phyloP scores from a whole-genome alignment of 1,140 invertebrate species.

The Drosophila melanica region DNA sequence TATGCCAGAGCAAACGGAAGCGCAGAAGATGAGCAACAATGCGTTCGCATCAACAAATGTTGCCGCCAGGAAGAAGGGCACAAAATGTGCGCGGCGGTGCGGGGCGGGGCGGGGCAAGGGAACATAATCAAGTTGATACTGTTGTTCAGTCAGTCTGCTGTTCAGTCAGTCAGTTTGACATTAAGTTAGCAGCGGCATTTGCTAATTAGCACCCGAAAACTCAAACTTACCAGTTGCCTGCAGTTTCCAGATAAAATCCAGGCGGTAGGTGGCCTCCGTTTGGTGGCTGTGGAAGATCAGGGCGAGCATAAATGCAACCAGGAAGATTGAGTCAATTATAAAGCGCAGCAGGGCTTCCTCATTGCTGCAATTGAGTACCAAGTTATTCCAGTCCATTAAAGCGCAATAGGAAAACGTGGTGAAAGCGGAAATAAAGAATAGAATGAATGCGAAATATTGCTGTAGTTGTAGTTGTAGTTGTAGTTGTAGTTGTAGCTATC shows the following conservation, averaged over 20 bases:
- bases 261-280: conserved; percentile 92
- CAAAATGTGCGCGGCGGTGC: not conserved
- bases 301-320: conserved; percentile 89
- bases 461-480: not conserved
- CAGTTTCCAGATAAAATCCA: conserved; percentile 97
- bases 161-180: too few relatives aligned
- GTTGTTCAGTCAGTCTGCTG: conserved; percentile 5
- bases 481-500: conserved; percentile 3
- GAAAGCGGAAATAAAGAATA: conserved; percentile 4
- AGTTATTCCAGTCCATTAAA: conserved; percentile 78
- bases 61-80: not conserved
- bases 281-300: conserved; percentile 94
- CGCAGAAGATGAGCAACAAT: conserved; percentile 37
- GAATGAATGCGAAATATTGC: too few relatives aligned
- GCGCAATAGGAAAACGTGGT: conserved; percentile 35
- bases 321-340: conserved; percentile 83
- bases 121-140: not conserved
- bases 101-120: not conserved
- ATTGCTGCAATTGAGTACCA: conserved; percentile 53
- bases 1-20: conserved; percentile 25
- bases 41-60: conserved; percentile 21
- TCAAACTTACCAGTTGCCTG: conserved; percentile 90
- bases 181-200: too few relatives aligned
- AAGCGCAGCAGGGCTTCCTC: conserved; percentile 81
- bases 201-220: conserved; percentile 24